Conservation (phyloP, 2,113 vertebrate species). For the Hemicordylus capensis region DNA sequence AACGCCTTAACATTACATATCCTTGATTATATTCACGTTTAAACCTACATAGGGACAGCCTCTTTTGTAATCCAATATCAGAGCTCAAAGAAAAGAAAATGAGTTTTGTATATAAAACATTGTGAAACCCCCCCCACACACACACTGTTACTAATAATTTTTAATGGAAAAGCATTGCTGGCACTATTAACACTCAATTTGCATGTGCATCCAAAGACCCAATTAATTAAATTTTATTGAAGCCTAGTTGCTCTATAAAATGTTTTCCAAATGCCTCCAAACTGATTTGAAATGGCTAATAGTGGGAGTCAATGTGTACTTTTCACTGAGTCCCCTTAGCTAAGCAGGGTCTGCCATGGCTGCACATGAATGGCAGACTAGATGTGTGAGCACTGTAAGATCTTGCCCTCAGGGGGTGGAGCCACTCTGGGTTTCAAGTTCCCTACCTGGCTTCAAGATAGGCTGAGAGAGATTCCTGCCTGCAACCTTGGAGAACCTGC, state of each 20-base stretch:
- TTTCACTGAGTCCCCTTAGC: constrained; percentile 54
- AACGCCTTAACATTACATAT: constrained; percentile 26
- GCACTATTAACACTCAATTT: constrained; percentile 84
- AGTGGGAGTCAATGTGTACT: constrained; percentile 66
- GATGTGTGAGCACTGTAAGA: no score
- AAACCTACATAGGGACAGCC: constrained; percentile 67
- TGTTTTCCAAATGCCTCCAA: constrained; percentile 80
- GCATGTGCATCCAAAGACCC: constrained; percentile 80
- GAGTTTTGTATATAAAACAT: constrained; percentile 71
- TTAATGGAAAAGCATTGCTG: constrained; percentile 82
- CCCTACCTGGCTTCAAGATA: no score
- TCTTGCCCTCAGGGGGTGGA: no score
- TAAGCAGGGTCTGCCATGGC: no score
- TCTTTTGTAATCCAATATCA: constrained; percentile 68
- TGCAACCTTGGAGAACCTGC: no score
- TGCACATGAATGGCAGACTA: no score
- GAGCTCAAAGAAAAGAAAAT: constrained; percentile 66
- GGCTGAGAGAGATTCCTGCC: no score
- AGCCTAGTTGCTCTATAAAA: constrained; percentile 81
- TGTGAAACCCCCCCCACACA: constrained; percentile 64
- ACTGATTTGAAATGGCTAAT: constrained; percentile 80
- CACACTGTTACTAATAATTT: constrained; percentile 80
- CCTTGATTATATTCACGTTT: constrained; percentile 46
- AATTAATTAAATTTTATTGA: constrained; percentile 88
- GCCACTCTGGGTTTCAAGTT: no score